Evolutionary conservation across 2,888 invertebrate genomes (phyloP), one percentile per base, ranked within the genome.

Genomic region (Hedychridium roseum): DNA sequence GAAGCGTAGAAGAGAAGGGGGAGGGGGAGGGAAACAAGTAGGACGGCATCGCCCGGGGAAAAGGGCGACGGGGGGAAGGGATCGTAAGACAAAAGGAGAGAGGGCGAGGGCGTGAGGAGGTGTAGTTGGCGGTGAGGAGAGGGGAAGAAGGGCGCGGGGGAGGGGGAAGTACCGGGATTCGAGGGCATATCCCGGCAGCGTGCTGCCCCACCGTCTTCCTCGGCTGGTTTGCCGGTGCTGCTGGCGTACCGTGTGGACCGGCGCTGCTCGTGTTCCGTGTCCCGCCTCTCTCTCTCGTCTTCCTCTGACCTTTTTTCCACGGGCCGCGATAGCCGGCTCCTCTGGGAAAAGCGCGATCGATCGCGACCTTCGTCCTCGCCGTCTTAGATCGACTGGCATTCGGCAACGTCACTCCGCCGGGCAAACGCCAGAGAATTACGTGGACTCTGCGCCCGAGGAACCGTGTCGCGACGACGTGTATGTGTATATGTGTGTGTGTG

Each of bases 111-210:
- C 11, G 26, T 12, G 48, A 26, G 35, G 5, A 9, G 9, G n/a
- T 27, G 43, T 21, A 36, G 12, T 50, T 49, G 56, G 51, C 40
- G 37, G 48, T 57, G 58, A 54, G 14, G 26, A n/a, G 28, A 9
- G 18, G n/a, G 1, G 16, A 26, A 57, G 59, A n/a, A n/a, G n/a
- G n/a, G n/a, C n/a, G n/a, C 43, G 51, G 34, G 43, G 43, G 44
- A 38, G 30, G 30, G 39, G 31, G 15, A 20, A 37, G 45, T 32
- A 48, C 57, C 51, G 53, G 58, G 57, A 55, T 57, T 56, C 54
- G 59, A n/a, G n/a, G 52, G 46, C 56, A 46, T 42, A 47, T 59
- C 49, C 62, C 49, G 37, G 61, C 54, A 48, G 38, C 43, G 50
- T 50, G 36, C 41, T 43, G 36, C 43, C 47, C 50, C 51, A 56